phyloP scores from a whole-genome alignment of 2,888 invertebrate species.

The Hydropsyche betteni region DNA sequence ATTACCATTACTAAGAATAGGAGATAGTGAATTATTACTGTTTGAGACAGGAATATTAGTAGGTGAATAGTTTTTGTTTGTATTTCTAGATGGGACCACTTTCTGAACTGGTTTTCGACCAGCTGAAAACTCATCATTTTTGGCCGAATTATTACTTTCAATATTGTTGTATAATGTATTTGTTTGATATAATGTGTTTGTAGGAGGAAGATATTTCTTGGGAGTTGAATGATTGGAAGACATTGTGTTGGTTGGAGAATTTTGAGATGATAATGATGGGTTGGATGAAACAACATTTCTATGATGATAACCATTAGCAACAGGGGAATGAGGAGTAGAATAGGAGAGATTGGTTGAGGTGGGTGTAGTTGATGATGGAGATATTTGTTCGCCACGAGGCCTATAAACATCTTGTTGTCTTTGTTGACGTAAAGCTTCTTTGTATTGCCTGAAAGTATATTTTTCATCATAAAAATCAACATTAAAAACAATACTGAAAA shows the following conservation, averaged over 20 bases:
- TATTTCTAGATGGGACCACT: constrained; percentile 80
- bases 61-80: constrained; percentile 55
- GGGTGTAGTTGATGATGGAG: constrained; percentile 65
- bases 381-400: constrained; percentile 69
- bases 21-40: constrained; percentile 53
- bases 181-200: constrained; percentile 54
- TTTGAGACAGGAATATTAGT: constrained; percentile 56
- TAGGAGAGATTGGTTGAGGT: constrained; percentile 59
- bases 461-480: neutral
- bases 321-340: constrained; percentile 56
- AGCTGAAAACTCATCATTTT: constrained; percentile 58
- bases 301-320: constrained; percentile 65
- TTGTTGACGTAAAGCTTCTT: constrained; percentile 88
- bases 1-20: constrained; percentile 48
- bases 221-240: constrained; percentile 65
- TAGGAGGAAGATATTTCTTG: constrained; percentile 58
- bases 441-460: constrained; percentile 76
- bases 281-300: constrained; percentile 67
- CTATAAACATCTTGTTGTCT: constrained; percentile 83
- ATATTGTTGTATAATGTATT: constrained; percentile 54
- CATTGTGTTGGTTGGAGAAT: constrained; percentile 56
- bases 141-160: constrained; percentile 51
- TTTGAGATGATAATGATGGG: constrained; percentile 59
- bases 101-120: constrained; percentile 80
- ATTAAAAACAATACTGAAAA: constrained; percentile 13